Percentiles rank a stretch among this genome's conserved stretches.
phyloP scores from a whole-genome alignment of 2,797 vertebrate species.

The Bradypus variegatus region DNA sequence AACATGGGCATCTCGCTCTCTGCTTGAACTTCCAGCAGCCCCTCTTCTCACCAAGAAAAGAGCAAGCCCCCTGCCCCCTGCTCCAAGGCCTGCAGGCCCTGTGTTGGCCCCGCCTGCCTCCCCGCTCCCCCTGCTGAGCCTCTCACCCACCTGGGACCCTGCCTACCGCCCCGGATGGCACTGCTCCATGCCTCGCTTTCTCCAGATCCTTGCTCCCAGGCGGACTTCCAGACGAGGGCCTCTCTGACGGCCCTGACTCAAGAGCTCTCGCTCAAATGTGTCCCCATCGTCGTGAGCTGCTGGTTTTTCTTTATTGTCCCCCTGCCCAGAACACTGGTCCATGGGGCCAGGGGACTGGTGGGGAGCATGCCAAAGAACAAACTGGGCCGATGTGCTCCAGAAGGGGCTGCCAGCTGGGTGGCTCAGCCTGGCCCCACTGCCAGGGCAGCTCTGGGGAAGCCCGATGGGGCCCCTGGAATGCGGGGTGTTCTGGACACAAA shows the following conservation, averaged over 20 bases:
- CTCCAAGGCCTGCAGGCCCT: neutral
- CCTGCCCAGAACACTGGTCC: neutral
- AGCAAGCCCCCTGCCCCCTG: neutral
- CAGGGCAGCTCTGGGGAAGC: neutral
- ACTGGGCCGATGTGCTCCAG: no score
- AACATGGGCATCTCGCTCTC: neutral
- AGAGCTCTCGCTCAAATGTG: neutral
- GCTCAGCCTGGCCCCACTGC: no score
- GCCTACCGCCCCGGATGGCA: neutral
- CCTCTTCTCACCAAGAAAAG: neutral
- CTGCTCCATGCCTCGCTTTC: neutral
- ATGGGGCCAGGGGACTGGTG: neutral
- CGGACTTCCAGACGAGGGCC: neutral
- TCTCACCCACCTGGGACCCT: neutral
- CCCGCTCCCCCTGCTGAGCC: neutral
- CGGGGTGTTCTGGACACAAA: neutral
- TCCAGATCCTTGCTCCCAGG: neutral
- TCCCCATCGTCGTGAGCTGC: neutral
- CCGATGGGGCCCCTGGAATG: neutral
- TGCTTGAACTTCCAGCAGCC: neutral
- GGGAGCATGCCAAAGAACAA: neutral
- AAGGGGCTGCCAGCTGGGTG: no score
- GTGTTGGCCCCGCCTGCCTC: neutral
- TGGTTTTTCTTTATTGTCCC: neutral
- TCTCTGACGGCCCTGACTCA: neutral